Evolutionary conservation across 1,140 invertebrate genomes (phyloP).

Genomic region (Andricus grossulariae): DNA sequence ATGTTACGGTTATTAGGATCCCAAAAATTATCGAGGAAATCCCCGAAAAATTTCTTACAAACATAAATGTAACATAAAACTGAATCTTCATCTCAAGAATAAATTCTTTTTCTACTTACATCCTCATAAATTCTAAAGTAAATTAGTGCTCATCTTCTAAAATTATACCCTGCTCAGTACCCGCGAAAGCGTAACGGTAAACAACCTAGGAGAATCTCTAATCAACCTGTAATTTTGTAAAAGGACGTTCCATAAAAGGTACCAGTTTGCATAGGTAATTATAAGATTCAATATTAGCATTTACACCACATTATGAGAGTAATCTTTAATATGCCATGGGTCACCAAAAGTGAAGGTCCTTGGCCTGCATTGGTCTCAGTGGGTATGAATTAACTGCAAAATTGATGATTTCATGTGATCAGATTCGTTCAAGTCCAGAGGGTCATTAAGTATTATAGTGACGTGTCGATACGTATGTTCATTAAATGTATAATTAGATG

Average conservation of each 20-base stretch:
- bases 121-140: background rate
- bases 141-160: background rate
- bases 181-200: background rate
- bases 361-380: background rate
- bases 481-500: slow-evolving; percentile 14
- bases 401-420: background rate
- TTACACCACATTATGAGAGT: background rate
- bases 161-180: background rate
- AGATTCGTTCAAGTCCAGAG: background rate
- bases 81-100: background rate
- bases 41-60: no score
- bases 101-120: background rate
- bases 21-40: no score
- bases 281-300: background rate
- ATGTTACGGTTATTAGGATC: no score
- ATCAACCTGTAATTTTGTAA: background rate
- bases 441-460: slow-evolving; percentile 3
- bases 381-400: background rate
- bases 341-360: slow-evolving; percentile 4
- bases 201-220: background rate
- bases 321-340: slow-evolving; percentile 1
- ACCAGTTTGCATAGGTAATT: slow-evolving; percentile 3
- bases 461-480: slow-evolving; percentile 17
- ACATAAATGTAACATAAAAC: no score
- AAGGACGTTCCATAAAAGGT: background rate